These are phyloP conservation scores for Watsonalla binaria DNA, from an alignment of 2,888 invertebrate species.

Conservation along the genomic window DNA sequence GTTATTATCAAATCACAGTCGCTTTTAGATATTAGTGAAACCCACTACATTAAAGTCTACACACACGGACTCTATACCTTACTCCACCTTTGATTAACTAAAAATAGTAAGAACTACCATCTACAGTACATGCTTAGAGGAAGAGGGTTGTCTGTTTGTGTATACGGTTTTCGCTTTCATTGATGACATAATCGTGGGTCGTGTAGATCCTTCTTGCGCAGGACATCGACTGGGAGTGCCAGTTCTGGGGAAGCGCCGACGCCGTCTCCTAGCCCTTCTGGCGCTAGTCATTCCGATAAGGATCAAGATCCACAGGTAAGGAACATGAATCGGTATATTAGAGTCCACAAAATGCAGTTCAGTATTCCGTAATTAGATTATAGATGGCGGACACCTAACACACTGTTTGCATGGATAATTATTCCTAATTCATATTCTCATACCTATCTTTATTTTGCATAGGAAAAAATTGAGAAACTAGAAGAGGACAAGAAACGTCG, in stretches of 20 bases:
- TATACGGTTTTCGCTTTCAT: constrained; percentile 53
- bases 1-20: constrained; percentile 16
- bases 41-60: constrained; percentile 44
- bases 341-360: too few relatives aligned
- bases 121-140: too few relatives aligned
- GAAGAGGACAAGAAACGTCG: constrained; percentile 97
- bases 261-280: constrained; percentile 89
- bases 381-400: too few relatives aligned
- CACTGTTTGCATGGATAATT: too few relatives aligned
- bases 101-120: too few relatives aligned
- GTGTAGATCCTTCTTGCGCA: constrained; percentile 75
- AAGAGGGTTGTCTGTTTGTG: constrained; percentile 44
- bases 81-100: background rate
- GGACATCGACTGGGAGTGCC: constrained; percentile 73
- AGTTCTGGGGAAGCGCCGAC: constrained; percentile 72
- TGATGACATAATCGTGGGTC: constrained; percentile 66
- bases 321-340: background rate
- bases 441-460: constrained; percentile 6
- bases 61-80: constrained; percentile 35
- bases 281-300: constrained; percentile 94
- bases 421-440: constrained; percentile 1
- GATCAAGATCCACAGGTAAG: constrained; percentile 88
- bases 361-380: too few relatives aligned
- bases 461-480: constrained; percentile 96
- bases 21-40: constrained; percentile 31